Base-by-base conservation (phyloP, 2,888 invertebrate species). In the Hypercompe scribonia region DNA sequence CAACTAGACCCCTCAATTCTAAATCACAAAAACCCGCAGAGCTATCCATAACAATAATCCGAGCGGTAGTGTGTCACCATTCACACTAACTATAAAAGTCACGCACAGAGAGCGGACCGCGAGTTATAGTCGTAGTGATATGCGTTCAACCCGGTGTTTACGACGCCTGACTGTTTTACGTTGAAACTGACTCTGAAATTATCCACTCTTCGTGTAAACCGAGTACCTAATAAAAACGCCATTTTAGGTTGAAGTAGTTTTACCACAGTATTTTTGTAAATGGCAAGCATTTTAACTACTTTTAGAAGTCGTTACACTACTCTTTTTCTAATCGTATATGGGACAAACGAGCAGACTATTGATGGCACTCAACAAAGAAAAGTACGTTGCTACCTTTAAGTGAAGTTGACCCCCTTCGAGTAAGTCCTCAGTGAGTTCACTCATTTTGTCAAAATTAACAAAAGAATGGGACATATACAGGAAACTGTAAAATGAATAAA, bases 41-140 rank as follows among this genome's bases (percentile, higher is more conserved):
- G 68, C 72, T 72, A 77, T 81, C 39, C 72, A 75, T 81, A 76
- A 83, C 75, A 81, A 81, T 81, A 79, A 81, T 71, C 65, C 73
- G 68, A 46, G 28, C 71, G 68, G 70, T 75, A 75, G 78, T 78
- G 75, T 64, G 72, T 83, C 82, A 81, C 84, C 68, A 80, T 80
- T 82, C 73, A 73, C 61, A 71, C 80, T 75, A 58, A 80, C 80
- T 77, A 82, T 84, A 82, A 82, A 82, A 82, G 82, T 82, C 82
- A 82, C 65, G 0, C 24, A 31, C 82, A 82, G 82, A 70, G 75
- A 72, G 76, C 65, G 65, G 67, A 64, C 31, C 72, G 64, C 68
- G 68, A 84, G 64, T 81, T 79, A 84, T 84, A 65, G 74, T 18
- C 33, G 13, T 33, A 28, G 82, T 78, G 82, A 81, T 81, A 74